A percentile compares a stretch with the other conserved stretches of the same genome.
Evolutionary conservation across 92 coral and sea anemone genomes (phyloP).

Genomic region (Siderastrea radians): DNA sequence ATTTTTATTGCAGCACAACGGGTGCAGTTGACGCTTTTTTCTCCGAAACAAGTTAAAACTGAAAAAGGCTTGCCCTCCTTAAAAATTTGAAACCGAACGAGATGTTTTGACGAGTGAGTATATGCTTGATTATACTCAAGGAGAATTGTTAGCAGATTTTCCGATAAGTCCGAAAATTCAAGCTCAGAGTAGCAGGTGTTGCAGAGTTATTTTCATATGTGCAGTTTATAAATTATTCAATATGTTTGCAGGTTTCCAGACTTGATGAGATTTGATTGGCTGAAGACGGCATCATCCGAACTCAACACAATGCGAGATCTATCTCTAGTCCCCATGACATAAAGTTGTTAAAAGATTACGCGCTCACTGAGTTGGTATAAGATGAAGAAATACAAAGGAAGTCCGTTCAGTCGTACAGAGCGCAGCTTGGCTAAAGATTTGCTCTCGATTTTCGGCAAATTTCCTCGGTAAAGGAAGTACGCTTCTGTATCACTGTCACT

Average conservation of each 20-base stretch:
- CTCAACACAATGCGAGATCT: constrained; percentile 88
- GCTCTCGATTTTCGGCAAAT: neutral
- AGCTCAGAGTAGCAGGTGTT: constrained; percentile 79
- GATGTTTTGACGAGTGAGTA: neutral
- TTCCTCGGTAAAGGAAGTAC: constrained; percentile 1
- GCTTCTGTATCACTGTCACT: constrained; percentile 9
- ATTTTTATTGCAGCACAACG: constrained; percentile 60
- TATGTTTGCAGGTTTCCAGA: constrained; percentile 91
- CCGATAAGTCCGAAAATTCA: constrained; percentile 70
- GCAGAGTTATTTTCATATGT: constrained; percentile 89
- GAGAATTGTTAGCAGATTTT: constrained; percentile 64
- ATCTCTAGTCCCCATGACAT: constrained; percentile 86
- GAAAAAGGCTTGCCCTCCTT: neutral
- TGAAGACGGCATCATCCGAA: constrained; percentile 76
- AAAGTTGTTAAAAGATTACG: constrained; percentile 95
- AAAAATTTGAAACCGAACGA: neutral
- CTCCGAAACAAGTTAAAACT: constrained; percentile 10
- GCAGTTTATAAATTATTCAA: constrained; percentile 94
- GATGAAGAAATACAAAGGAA: constrained; percentile 49
- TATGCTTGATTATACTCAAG: constrained; percentile 1
- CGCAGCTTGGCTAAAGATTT: constrained; percentile 30
- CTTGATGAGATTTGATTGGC: constrained; percentile 78
- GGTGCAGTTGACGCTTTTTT: constrained; percentile 9
- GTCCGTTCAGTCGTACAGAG: constrained; percentile 24
- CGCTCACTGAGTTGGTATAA: constrained; percentile 71